Conservation (phyloP, 2,113 vertebrate species). For the Globicephala melas region DNA sequence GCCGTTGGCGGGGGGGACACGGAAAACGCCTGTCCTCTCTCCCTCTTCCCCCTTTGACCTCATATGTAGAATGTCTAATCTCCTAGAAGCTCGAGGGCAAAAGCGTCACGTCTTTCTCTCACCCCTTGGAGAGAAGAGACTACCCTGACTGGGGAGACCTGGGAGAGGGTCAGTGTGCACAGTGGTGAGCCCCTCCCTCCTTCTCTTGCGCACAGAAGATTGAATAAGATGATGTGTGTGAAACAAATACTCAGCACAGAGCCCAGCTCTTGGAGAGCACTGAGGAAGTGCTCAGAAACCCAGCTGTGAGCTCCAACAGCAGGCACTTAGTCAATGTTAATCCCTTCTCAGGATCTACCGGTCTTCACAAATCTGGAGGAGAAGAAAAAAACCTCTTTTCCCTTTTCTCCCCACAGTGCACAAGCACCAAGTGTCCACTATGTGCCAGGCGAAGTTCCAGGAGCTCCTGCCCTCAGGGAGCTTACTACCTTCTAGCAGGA, state of each 20-base stretch:
- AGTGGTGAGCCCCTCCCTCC: background rate
- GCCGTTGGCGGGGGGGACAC: background rate
- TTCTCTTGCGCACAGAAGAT: background rate
- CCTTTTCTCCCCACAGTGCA: background rate
- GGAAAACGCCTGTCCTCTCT: background rate
- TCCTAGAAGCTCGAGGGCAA: background rate
- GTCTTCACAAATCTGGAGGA: background rate
- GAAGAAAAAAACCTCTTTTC: background rate
- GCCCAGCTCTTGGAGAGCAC: background rate
- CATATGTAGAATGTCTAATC: background rate
- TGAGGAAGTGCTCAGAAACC: background rate
- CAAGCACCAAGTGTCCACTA: accelerated
- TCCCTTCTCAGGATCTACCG: background rate
- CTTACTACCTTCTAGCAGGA: background rate
- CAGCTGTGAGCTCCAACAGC: background rate
- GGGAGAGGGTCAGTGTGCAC: background rate
- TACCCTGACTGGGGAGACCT: accelerated
- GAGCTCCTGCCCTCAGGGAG: background rate
- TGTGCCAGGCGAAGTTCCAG: background rate
- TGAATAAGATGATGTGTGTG: background rate
- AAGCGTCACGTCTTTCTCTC: background rate
- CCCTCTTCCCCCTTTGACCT: background rate
- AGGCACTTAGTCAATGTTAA: background rate
- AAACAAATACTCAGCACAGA: background rate
- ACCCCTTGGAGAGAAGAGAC: background rate